Base-by-base conservation (phyloP, 2,113 vertebrate species). In the Athene noctua region DNA sequence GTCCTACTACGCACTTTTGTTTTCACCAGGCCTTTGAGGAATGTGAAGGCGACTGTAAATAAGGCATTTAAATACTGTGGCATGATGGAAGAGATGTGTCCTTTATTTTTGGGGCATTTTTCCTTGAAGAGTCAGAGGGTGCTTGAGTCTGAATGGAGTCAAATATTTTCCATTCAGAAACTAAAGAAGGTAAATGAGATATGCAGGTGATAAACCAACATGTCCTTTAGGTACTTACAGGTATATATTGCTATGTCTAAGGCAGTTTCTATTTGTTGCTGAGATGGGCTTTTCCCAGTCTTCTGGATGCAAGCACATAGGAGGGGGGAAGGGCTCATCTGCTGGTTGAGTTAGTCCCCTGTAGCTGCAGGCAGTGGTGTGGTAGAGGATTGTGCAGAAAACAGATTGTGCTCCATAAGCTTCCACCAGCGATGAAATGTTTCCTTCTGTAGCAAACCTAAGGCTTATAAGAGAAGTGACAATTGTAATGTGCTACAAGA, bases 101-200 rank as follows among this genome's bases (percentile, higher is more conserved):
- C 38, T 95, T 88, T 87, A 27, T 85, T 85, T 68, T 80, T 2
- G 1, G 20, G 61, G 34, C 38, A 68, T 94, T 95, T 93, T 95
- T 23, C 77, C 57, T 79, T 68, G 44, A 75, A 90, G 46, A 80
- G 44, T 72, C 70, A 54, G 30, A 71, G 29, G 57, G 32, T 79
- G 23, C 81, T 94, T 89, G 73, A 63, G 26, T 65, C 44, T 81
- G 77, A 89, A 81, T 61, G 40, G 46, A 44, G 36, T 81, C 36
- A 71, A 66, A 27, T 89, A 36, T 70, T 95, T 86, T 91, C 78
- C n/a, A 42, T 95, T 96, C 87, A 73, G 51, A 96, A 91, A 78
- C 65, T 87, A 63, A 94, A 52, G 77, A 63, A 49, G 13, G 54
- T 79, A 68, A 89, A 75, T 47, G 62, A 90, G 44, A 68, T 70